Conservation (phyloP, 1,140 invertebrate species). For the Zelostemma sp. region DNA sequence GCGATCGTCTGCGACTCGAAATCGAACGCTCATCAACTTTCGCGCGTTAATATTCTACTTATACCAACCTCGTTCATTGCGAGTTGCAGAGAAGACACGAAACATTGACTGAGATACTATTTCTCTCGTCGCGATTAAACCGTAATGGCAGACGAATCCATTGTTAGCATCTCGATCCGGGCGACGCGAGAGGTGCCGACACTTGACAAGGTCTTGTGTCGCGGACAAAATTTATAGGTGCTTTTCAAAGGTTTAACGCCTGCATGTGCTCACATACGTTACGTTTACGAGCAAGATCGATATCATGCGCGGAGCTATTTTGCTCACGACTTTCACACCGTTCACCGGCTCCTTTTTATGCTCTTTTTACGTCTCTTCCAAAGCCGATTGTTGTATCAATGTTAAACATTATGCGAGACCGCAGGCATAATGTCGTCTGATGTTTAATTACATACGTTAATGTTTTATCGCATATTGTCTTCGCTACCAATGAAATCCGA, state of each 20-base stretch:
- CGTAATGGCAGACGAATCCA: conserved; percentile 28
- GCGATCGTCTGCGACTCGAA: no score
- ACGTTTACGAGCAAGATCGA: conserved; percentile 27
- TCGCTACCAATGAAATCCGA: no score
- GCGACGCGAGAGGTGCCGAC: conserved; percentile 1
- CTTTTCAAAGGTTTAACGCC: conserved; percentile 8
- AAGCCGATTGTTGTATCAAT: conserved; percentile 35
- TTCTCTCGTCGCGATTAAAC: conserved; percentile 15
- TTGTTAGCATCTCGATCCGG: conserved; percentile 18
- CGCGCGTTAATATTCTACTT: no score
- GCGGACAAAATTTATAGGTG: conserved; percentile 1
- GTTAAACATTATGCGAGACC: conserved; percentile 38
- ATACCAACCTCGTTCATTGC: no score
- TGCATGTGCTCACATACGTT: conserved; percentile 3
- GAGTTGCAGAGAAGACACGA: no score
- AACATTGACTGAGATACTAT: not conserved
- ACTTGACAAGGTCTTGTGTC: conserved; percentile 7
- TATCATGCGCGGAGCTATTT: conserved; percentile 18
- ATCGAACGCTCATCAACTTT: no score
- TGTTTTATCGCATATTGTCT: conserved; percentile 23
- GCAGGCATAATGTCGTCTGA: no score
- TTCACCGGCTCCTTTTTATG: conserved; percentile 24
- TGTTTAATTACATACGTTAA: no score
- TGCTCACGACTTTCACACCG: conserved; percentile 31
- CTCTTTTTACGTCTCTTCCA: conserved; percentile 25